phyloP scores from a whole-genome alignment of 2,888 invertebrate species.

The Tetanocera ferruginea region DNA sequence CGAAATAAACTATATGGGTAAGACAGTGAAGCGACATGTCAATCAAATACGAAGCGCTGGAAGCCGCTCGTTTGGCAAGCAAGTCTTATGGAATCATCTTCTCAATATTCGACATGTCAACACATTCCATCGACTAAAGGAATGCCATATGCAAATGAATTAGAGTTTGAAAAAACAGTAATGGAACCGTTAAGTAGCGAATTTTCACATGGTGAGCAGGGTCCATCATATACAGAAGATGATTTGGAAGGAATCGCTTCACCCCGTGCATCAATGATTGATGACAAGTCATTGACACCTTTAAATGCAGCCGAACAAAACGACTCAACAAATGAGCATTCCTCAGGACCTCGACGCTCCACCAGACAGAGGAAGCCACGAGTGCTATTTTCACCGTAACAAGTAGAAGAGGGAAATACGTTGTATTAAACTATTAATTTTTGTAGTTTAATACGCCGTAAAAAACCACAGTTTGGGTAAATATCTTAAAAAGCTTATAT shows the following conservation, averaged over 20 bases:
- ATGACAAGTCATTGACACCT: not conserved
- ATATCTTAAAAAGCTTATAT: no score
- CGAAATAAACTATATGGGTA: no score
- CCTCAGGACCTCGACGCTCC: not conserved
- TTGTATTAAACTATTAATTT: no score
- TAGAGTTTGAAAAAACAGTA: not conserved
- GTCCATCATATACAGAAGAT: not conserved
- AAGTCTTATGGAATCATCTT: no score
- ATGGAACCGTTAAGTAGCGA: not conserved
- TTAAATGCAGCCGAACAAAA: not conserved
- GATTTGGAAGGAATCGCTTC: not conserved
- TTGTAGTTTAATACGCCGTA: no score
- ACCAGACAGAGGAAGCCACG: constrained; percentile 1
- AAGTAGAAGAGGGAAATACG: not conserved
- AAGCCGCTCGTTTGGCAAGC: no score
- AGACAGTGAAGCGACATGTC: no score
- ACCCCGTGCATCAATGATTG: not conserved
- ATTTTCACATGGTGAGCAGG: not conserved
- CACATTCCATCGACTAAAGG: not conserved
- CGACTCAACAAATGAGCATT: not conserved
- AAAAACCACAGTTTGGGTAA: no score
- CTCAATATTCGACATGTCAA: no score
- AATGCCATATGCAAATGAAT: not conserved
- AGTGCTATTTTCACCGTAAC: constrained; percentile 15
- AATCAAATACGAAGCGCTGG: no score